Base-by-base conservation (phyloP, 2,888 invertebrate genomes). In the Exocentrus adspersus region DNA sequence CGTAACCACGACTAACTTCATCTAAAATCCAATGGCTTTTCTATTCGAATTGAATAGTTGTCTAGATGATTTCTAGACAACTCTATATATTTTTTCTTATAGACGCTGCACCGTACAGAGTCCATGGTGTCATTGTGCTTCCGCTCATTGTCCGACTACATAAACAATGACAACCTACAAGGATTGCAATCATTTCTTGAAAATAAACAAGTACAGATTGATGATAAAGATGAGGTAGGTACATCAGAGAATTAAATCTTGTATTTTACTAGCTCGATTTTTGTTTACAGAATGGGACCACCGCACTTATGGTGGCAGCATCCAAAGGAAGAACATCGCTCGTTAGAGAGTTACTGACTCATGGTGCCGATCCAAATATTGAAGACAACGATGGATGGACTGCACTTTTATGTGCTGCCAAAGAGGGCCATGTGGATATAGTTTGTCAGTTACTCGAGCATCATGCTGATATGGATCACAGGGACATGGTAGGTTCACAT, bases 301-400 rank as follows among this genome's bases (percentile, higher is more conserved):
- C 97, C 51, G 93, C 94, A 56, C 92, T 99, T 79, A 97, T 98
- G 87, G 89, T 93, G 78, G 97, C 97, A 48, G 90, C 95, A 64
- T 88, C 92, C 77, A 92, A 91, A 76, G 98, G 97, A 24, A 91
- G 94, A 77, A 84, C 89, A 59, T 88, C 89, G 45, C 93, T 97
- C 81, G 94, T 93, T 52, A 89, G 92, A 56, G 89, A 94, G 77
- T 87, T 99, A 67, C 85, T 98, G 71, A 89, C 91, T 59, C 92
- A 94, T 80, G 95, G 96, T 64, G 97, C 97, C 28, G 98, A 98
- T 84, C 90, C 95, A 14, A 92, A 94, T 81, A 91, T 92, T 10
- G 92, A 94, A 77, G 98, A 98, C 83, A 87, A 89, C 77, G 98
- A 98, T 80, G 93, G 94, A 74, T 97, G 98, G 95, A 92, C 94